Percentiles rank a stretch among this genome's conserved stretches.
These are phyloP conservation scores for Tragelaphus scriptus DNA, from an alignment of 2,113 vertebrate genomes.

Conservation along the genomic window DNA sequence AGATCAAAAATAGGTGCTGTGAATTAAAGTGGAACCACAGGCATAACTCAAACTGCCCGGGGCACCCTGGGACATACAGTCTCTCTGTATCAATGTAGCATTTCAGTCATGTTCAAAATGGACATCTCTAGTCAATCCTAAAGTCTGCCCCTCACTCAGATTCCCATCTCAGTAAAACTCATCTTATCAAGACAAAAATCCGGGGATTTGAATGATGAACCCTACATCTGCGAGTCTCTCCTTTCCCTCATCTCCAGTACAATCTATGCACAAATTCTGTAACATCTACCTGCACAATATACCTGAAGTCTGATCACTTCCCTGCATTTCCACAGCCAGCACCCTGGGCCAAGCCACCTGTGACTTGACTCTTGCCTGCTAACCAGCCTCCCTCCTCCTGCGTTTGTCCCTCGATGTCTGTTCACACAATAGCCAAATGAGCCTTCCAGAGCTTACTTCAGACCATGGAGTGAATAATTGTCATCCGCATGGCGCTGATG, in stretches of 20 bases:
- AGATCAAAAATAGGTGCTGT: background rate
- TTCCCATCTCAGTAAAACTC: background rate
- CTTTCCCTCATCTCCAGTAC: background rate
- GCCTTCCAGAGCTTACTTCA: background rate
- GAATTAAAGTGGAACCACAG: background rate
- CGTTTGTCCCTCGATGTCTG: background rate
- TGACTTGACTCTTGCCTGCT: background rate
- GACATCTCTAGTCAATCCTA: background rate
- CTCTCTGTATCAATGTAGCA: background rate
- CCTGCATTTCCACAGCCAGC: background rate
- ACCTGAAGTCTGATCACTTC: background rate
- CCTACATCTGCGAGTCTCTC: background rate
- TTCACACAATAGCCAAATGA: background rate
- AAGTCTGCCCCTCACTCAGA: background rate
- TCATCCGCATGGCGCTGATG: background rate
- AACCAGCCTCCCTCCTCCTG: background rate
- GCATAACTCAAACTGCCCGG: background rate
- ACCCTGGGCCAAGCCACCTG: background rate
- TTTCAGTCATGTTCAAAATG: background rate
- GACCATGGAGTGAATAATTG: background rate
- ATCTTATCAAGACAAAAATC: background rate
- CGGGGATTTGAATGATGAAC: background rate
- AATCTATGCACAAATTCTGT: background rate
- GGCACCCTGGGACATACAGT: background rate
- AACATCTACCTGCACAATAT: background rate